These are phyloP conservation scores for Diabrotica virgifera DNA, from an alignment of 1,140 invertebrate genomes.

Conservation along the genomic window DNA sequence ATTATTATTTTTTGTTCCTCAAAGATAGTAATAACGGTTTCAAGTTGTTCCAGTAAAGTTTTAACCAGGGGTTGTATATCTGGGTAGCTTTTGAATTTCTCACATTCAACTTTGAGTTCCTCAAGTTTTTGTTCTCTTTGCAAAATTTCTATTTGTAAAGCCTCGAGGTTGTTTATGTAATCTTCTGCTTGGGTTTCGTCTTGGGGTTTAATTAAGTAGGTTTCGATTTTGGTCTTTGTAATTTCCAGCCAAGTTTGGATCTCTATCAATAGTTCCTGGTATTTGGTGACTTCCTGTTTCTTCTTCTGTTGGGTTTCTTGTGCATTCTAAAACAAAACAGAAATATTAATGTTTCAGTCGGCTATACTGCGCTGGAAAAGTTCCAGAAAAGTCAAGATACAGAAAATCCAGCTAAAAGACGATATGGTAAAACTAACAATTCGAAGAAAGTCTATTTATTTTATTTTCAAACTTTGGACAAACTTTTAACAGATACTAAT, in stretches of 20 bases:
- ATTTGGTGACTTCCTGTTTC: slow-evolving; percentile 56
- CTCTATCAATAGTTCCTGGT: slow-evolving; percentile 60
- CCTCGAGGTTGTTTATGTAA: slow-evolving; percentile 51
- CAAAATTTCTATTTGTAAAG: slow-evolving; percentile 57
- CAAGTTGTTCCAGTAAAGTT: slow-evolving; percentile 57
- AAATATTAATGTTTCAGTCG: too few species aligned
- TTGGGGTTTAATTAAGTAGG: slow-evolving; percentile 25
- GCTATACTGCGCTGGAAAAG: too few species aligned
- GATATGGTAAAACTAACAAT: too few species aligned
- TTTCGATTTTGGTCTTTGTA: slow-evolving; percentile 38
- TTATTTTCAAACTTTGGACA: too few species aligned
- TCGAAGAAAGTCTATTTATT: too few species aligned
- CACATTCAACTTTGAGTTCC: slow-evolving; percentile 57
- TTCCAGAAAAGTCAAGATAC: too few species aligned
- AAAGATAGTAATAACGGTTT: slow-evolving; percentile 54
- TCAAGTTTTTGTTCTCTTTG: slow-evolving; percentile 56
- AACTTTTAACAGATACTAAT: too few species aligned
- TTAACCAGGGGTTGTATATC: slow-evolving; percentile 52
- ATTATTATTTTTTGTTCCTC: slow-evolving; percentile 56
- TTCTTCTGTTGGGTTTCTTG: slow-evolving; percentile 54
- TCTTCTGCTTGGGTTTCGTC: slow-evolving; percentile 50
- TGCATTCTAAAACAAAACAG: slow-evolving; percentile 48
- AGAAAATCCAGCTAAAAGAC: too few species aligned
- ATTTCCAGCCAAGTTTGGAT: slow-evolving; percentile 61
- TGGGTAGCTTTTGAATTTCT: slow-evolving; percentile 50